phyloP scores from a whole-genome alignment of 2,888 invertebrate species.

The Merodon equestris region DNA sequence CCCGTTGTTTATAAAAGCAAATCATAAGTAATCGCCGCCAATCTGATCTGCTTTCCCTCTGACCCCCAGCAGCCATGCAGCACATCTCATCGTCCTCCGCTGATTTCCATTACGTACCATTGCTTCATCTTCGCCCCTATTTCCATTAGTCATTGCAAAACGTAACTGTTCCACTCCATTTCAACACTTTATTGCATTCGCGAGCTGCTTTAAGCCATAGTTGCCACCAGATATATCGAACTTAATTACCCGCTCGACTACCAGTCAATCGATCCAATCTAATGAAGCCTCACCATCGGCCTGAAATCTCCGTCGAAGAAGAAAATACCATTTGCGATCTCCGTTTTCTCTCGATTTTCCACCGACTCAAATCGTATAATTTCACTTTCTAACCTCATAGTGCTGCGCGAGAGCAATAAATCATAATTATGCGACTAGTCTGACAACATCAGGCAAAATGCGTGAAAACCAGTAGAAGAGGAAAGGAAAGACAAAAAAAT shows the following conservation, averaged over 20 bases:
- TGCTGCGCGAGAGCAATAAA: slow-evolving; percentile 38
- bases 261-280: slow-evolving; percentile 2
- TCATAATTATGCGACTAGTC: slow-evolving; percentile 56
- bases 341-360: slow-evolving; percentile 3
- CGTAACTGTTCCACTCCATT: slow-evolving; percentile 46
- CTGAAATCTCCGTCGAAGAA: slow-evolving; percentile 40
- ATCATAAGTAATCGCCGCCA: background rate
- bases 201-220: slow-evolving; percentile 32
- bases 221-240: slow-evolving; percentile 39
- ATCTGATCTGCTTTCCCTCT: slow-evolving; percentile 38
- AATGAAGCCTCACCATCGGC: slow-evolving; percentile 17
- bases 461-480: slow-evolving; percentile 20
- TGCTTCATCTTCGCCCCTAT: slow-evolving; percentile 50
- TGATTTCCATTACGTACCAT: slow-evolving; percentile 48
- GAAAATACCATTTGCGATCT: slow-evolving; percentile 37
- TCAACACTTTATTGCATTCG: slow-evolving; percentile 29
- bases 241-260: slow-evolving; percentile 41
- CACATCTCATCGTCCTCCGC: slow-evolving; percentile 8
- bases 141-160: slow-evolving; percentile 43
- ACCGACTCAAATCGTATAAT: slow-evolving; percentile 29
- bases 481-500: slow-evolving; percentile 29
- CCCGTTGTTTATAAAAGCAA: no score
- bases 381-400: slow-evolving; percentile 65
- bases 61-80: slow-evolving; percentile 46
- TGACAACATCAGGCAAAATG: slow-evolving; percentile 7